Base-by-base conservation (phyloP, 2,888 invertebrate genomes). In the Slavum lentiscoides region DNA sequence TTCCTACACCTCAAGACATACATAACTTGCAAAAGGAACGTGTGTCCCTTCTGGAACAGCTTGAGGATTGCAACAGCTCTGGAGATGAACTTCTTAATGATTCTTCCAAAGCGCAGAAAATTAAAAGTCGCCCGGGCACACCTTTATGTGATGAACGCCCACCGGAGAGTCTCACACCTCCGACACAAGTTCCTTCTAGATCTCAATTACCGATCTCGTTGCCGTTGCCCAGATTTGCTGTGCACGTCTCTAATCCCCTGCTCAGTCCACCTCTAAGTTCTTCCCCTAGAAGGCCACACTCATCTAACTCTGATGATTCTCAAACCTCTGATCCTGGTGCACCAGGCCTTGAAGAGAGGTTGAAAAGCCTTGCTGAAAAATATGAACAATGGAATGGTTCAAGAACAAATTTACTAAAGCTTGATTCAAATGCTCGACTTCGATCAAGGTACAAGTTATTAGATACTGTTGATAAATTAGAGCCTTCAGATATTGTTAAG, bases 401-500 rank as follows among this genome's bases (percentile, higher is more conserved):
- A 30, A 83, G 85, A 82, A 84, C 85, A 21, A 83, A 83, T 62
- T 83, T 84, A 62, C 80, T 84, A 62, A 84, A 84, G 82, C 83
- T 84, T 19, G 85, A 85, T 73, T 62, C 83, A 82, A 70, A 83
- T 82, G 49, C 90, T 88, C 82, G 80, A 5, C 88, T 90, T 83
- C 89, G 90, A 84, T 90, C 91, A 58, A 89, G 91, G 30, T 93
- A 93, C 85, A 92, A 93, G 84, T 89, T 94, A 77, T 89, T 94
- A 64, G 94, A 94, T 84, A 88, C 94, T 82, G 93, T 72, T 23
- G 91, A 91, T 85, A 92, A 93, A 85, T 90, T 94, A 82, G 94
- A 96, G 86, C 97, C 96, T 0, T 97, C 97, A 39, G 96, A 96
- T 85, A 96, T 97, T 85, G 94, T 96, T 61, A 94, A 95, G 85